phyloP scores from a whole-genome alignment of 2,113 vertebrate species.

The Triplophysa siluroides region DNA sequence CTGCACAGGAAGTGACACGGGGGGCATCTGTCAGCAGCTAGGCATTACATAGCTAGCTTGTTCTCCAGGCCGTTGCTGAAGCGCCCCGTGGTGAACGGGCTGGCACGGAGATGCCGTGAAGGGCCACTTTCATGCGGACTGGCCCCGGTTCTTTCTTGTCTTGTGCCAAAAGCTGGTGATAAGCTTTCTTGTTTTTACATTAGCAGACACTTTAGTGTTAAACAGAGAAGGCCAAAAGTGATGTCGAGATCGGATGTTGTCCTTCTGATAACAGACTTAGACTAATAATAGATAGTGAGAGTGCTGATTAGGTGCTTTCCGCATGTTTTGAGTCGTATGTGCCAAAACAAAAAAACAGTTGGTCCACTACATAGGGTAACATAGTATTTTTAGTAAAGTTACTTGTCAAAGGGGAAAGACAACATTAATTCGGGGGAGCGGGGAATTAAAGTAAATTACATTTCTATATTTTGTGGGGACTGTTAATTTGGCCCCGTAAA shows the following conservation, averaged over 20 bases:
- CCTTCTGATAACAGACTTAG: slow-evolving; percentile 21
- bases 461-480: too few species aligned
- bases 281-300: neutral
- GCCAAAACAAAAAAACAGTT: neutral
- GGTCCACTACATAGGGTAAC: neutral
- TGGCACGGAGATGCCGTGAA: neutral
- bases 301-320: too few species aligned
- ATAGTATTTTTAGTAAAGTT: too few species aligned
- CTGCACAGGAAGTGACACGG: slow-evolving; percentile 57
- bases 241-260: neutral
- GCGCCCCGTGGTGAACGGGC: neutral
- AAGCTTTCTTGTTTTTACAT: slow-evolving; percentile 53
- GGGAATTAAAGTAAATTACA: too few species aligned
- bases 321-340: neutral
- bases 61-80: slow-evolving; percentile 23
- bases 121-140: slow-evolving; percentile 1
- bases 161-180: slow-evolving; percentile 11
- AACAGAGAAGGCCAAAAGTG: neutral
- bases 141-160: slow-evolving; percentile 21
- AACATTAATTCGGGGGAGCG: too few species aligned
- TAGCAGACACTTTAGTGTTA: slow-evolving; percentile 38
- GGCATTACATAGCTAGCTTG: slow-evolving; percentile 26
- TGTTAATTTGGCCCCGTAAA: too few species aligned
- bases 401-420: too few species aligned
- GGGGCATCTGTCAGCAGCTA: slow-evolving; percentile 53